Evolutionary conservation across 2,797 vertebrate species (phyloP).

Genomic region (Phoxinus dragarum): DNA sequence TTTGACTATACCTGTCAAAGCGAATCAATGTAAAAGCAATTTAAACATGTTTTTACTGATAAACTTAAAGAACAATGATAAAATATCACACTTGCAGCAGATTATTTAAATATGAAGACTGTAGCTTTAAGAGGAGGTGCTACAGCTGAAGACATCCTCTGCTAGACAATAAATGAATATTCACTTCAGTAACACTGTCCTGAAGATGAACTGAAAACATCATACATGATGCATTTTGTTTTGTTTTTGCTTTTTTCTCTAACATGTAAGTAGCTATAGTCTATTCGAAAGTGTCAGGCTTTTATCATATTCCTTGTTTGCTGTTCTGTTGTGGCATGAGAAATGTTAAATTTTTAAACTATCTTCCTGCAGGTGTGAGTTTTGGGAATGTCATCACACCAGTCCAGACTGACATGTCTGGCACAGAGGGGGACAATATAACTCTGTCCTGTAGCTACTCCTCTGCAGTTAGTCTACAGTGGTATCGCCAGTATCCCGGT

Average conservation of each 20-base stretch:
- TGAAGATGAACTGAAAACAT: conserved; percentile 4
- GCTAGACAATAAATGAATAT: neutral
- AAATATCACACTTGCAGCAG: neutral
- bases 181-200: neutral
- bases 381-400: conserved; percentile 18
- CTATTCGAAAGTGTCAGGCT: neutral
- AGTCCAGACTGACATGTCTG: neutral
- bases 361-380: neutral
- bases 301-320: neutral
- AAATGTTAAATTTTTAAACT: neutral
- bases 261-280: neutral
- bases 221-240: neutral
- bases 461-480: neutral
- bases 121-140: conserved; percentile 7
- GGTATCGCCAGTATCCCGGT: conserved; percentile 18
- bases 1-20: neutral
- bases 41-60: neutral
- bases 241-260: neutral
- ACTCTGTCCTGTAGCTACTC: conserved; percentile 48
- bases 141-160: neutral
- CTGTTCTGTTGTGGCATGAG: neutral
- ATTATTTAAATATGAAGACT: neutral
- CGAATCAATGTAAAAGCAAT: neutral
- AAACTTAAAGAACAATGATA: too few species aligned
- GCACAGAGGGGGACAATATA: neutral